Base-by-base conservation (phyloP, 2,113 vertebrate genomes). In the Larimichthys crocea region DNA sequence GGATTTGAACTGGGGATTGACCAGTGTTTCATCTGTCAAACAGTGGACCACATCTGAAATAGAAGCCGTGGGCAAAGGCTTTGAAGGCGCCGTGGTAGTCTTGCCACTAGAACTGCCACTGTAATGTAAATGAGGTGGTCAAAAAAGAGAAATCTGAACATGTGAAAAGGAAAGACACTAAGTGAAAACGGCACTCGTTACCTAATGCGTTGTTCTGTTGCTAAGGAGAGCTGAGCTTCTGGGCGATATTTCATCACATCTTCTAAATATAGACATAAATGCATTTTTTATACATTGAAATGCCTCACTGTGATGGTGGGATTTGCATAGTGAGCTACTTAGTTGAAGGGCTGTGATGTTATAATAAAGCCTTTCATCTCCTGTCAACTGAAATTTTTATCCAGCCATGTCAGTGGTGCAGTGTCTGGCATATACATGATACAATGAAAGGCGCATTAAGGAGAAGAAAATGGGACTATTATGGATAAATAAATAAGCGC, bases 61-160 rank as follows among this genome's bases (percentile, higher is more conserved):
- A 59, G 57, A 73, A 70, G 70, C 86, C 68, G 46, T 19, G 24
- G 64, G 89, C 64, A 48, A 69, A 80, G 26, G 22, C 73, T 91
- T 87, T 78, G 81, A 90, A 79, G 80, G 50, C 84, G 60, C 24
- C 84, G 63, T 85, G 86, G 85, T 85, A 85, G 80, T 76, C 76
- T 70, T 83, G 75, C 84, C 60, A 78, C 24, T 15, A 71, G 64
- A 81, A 64, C 72, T 67, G 80, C 80, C 74, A 80, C 78, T 83
- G 68, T 84, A 73, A 90, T 92, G 83, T 78, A 91, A 92, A 91
- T 86, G n/a, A 83, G 76, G 67, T 40, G 63, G 82, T 83, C 75
- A 65, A 61, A 73, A 40, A 61, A 59, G n/a, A 56, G 26, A 63
- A 81, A 83, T 76, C 81, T 89, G 78, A 76, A 88, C 82, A 88